Base-by-base conservation (phyloP, 1,140 invertebrate genomes). In the Lanistes nyassanus region DNA sequence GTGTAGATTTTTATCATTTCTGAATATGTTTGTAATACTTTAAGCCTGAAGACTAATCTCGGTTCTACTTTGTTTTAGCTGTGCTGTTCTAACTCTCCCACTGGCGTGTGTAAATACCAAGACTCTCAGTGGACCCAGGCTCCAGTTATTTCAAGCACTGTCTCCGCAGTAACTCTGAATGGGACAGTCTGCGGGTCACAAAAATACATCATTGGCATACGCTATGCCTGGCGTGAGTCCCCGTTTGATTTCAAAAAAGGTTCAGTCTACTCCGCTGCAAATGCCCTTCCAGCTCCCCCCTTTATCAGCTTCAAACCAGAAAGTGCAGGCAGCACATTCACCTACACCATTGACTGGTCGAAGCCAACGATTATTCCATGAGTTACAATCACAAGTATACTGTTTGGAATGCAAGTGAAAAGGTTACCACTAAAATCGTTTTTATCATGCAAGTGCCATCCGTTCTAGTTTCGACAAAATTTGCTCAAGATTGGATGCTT, bases 211-310 rank as follows among this genome's bases (percentile, higher is more conserved):
- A 56, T 73, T 1, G 81, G 80, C 29, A 26, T 84, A 31, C 78
- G 84, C 26, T 84, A 85, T 58, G 77, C 81, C 6, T 87, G 86
- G 86, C 73, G 80, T 4, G 81, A 82, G 53, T 80, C 80, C 11
- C 86, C 86, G 3, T 87, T 84, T 67, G 37, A 60, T 7, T 79
- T 82, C 39, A 79, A 82, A 58, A 60, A 62, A 19, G 85, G 85
- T 73, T 76, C 83, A 36, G 78, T 87, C 4, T 87, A 87, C 62
- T 77, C 74, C 4, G 37, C 37, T 13, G 72, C 68, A 47, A 80
- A 79, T 53, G 47, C 67, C 2, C 77, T 86, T 21, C 84, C 84
- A 9, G 81, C 78, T 58, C 79, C 84, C n/a, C 83, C 84, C 0
- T 80, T 81, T 29, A 53, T 77, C 26, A 67, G 51, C 55, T 29